These are phyloP conservation scores for Scaptomyza flava DNA, from an alignment of 2,888 invertebrate species.

Conservation along the genomic window DNA sequence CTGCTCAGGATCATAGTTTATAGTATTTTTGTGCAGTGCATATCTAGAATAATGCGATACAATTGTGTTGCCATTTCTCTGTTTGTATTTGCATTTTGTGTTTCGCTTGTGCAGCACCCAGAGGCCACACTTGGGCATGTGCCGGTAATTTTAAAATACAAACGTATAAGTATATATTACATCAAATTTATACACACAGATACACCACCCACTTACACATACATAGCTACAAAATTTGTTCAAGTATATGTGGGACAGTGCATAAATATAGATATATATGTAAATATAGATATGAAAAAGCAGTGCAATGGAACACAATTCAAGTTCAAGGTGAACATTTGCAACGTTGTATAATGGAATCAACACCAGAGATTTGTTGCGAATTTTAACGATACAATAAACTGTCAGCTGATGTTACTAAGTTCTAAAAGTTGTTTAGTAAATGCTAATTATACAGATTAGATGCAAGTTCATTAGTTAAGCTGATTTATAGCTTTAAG, in stretches of 20 bases:
- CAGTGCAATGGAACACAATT: constrained; percentile 59
- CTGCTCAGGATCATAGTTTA: neutral
- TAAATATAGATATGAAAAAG: constrained; percentile 42
- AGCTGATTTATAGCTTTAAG: no score
- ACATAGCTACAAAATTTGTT: neutral
- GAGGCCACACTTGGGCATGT: constrained; percentile 30
- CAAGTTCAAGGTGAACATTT: constrained; percentile 70
- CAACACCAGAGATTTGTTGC: neutral
- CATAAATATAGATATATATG: constrained; percentile 22
- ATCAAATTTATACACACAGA: constrained; percentile 5
- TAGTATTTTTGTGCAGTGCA: neutral
- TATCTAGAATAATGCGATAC: neutral
- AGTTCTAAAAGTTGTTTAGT: neutral
- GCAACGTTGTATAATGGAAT: constrained; percentile 28
- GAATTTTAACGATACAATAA: neutral
- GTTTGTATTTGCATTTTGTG: constrained; percentile 28
- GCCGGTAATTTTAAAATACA: constrained; percentile 25
- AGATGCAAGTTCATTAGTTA: neutral
- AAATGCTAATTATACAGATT: neutral
- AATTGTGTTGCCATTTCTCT: neutral
- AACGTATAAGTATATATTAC: constrained; percentile 30
- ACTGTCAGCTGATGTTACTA: neutral
- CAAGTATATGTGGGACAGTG: neutral
- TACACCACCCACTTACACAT: constrained; percentile 5
- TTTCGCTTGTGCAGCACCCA: constrained; percentile 19